phyloP scores from a whole-genome alignment of 2,797 vertebrate species.

The Setipinna tenuifilis region DNA sequence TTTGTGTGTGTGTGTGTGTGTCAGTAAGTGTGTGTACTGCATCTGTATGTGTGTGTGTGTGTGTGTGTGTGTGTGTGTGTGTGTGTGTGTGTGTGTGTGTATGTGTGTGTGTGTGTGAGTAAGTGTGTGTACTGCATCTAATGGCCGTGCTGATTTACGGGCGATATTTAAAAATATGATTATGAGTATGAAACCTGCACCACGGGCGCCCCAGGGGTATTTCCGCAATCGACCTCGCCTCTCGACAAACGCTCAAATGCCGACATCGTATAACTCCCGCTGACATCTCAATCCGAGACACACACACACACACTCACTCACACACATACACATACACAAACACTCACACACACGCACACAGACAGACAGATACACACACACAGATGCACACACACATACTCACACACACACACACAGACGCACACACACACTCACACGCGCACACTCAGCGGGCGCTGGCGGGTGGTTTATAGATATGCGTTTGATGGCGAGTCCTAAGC shows the following conservation, averaged over 20 bases:
- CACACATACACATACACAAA: background rate
- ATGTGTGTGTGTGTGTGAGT: background rate
- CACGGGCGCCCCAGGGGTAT: background rate
- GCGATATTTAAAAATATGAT: background rate
- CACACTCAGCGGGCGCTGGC: too few species aligned
- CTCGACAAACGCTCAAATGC: background rate
- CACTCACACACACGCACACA: too few species aligned
- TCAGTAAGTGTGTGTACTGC: background rate
- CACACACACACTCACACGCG: too few species aligned
- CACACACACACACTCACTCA: background rate
- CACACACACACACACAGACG: too few species aligned
- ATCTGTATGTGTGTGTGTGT: background rate
- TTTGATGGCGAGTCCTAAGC: too few species aligned
- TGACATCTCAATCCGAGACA: background rate
- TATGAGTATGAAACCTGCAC: conserved; percentile 4
- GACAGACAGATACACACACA: too few species aligned
- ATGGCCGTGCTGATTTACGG: background rate
- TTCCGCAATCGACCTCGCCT: background rate
- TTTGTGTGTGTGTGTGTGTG: background rate
- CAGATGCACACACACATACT: too few species aligned
- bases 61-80: background rate
- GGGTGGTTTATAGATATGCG: too few species aligned
- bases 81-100: background rate
- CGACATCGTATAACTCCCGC: background rate
- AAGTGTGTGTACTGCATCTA: background rate